A percentile compares a stretch with the other conserved stretches of the same genome.
phyloP scores from a whole-genome alignment of 2,113 vertebrate genomes.

The Chrysemys picta region DNA sequence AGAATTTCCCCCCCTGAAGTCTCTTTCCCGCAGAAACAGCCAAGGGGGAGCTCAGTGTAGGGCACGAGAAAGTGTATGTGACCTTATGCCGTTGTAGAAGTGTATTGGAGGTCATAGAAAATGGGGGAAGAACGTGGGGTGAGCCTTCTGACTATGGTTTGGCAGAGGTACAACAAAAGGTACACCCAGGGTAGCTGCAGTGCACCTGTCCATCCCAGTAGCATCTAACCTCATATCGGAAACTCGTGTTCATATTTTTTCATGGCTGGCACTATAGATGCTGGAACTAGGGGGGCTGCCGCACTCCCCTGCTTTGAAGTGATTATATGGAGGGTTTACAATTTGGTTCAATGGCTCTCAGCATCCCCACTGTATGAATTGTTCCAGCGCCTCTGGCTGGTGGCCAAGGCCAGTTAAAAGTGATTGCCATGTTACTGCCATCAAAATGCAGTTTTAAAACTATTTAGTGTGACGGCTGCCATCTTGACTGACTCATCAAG shows the following conservation, averaged over 20 bases:
- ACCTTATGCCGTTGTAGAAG: background rate
- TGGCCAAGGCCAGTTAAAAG: background rate
- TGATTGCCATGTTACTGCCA: background rate
- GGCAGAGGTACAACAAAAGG: background rate
- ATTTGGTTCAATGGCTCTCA: too few relatives aligned
- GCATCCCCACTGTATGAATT: too few relatives aligned
- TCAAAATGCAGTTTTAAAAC: background rate
- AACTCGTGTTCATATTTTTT: background rate
- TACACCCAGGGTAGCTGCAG: background rate
- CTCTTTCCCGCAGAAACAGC: too few relatives aligned
- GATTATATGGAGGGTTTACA: too few relatives aligned
- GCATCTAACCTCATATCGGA: background rate
- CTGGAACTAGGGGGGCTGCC: too few relatives aligned
- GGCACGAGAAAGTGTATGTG: background rate
- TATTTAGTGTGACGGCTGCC: background rate
- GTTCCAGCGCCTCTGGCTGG: background rate
- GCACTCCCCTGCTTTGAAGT: too few relatives aligned
- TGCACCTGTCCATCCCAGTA: background rate
- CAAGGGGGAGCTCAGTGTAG: background rate
- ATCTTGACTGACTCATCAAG: background rate
- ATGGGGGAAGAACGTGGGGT: background rate
- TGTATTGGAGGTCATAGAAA: background rate
- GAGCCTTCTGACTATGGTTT: background rate
- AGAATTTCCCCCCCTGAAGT: too few relatives aligned
- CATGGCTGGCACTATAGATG: background rate